These are phyloP conservation scores for Dione juno DNA, from an alignment of 2,888 invertebrate genomes.

Conservation along the genomic window DNA sequence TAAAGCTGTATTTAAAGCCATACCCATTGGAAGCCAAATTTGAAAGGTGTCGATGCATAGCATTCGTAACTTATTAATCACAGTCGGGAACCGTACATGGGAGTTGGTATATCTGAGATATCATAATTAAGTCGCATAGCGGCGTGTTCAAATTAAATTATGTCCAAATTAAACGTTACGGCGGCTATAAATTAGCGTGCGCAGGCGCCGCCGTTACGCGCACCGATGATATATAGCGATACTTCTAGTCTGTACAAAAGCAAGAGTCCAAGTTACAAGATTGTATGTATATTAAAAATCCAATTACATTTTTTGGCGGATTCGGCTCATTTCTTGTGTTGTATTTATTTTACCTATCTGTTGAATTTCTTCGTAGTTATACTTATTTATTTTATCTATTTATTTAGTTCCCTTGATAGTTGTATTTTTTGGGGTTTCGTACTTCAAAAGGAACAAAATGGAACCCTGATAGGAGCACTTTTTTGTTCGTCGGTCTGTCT, in stretches of 20 bases:
- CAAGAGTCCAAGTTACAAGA: constrained; percentile 19
- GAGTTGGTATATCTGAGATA: constrained; percentile 45
- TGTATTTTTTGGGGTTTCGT: too few species aligned
- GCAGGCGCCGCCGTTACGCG: constrained; percentile 52
- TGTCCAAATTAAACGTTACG: constrained; percentile 59
- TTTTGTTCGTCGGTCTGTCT: too few species aligned
- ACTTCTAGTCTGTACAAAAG: constrained; percentile 52
- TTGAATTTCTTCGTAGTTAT: too few species aligned
- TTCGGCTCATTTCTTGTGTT: too few species aligned
- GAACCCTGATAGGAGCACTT: too few species aligned
- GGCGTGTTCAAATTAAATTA: constrained; percentile 62
- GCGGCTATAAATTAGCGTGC: constrained; percentile 51
- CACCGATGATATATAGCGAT: constrained; percentile 58
- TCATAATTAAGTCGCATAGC: constrained; percentile 57
- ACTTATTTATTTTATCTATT: too few species aligned
- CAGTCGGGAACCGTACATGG: constrained; percentile 37
- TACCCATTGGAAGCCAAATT: neutral
- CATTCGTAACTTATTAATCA: constrained; percentile 35
- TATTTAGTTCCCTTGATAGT: too few species aligned
- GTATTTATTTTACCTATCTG: too few species aligned
- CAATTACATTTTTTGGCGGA: too few species aligned
- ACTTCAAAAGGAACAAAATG: too few species aligned
- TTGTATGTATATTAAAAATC: neutral
- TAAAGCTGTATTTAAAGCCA: neutral
- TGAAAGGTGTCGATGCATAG: constrained; percentile 4